Conservation (phyloP, 2,797 vertebrate genomes). For the Fistularia tabacaria region DNA sequence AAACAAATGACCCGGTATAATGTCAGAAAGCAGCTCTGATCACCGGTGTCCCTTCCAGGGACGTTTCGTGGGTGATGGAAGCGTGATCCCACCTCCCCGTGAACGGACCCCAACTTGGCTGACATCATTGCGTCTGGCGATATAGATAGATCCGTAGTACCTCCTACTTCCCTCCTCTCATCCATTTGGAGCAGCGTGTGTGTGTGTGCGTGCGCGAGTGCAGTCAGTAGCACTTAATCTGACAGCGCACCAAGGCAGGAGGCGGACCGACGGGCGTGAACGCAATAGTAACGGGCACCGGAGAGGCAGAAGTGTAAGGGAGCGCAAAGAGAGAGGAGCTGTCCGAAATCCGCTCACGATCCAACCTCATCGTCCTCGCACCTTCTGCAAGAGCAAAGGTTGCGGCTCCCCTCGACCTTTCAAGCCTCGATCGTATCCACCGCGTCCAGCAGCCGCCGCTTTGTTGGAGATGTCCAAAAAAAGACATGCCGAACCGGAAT, state of each 20-base stretch:
- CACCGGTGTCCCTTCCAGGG: no score
- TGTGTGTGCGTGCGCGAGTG: slow-evolving; percentile 18
- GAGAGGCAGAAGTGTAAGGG: slow-evolving; percentile 57
- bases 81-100: slow-evolving; percentile 1
- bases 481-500: slow-evolving; percentile 69
- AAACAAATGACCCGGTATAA: no score
- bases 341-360: not conserved
- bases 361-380: no score
- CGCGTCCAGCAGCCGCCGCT: slow-evolving; percentile 35
- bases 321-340: slow-evolving; percentile 38
- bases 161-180: slow-evolving; percentile 30
- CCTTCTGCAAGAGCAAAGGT: not conserved
- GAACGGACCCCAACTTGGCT: slow-evolving; percentile 63
- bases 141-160: slow-evolving; percentile 60
- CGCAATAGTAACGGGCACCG: slow-evolving; percentile 55
- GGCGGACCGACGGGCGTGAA: slow-evolving; percentile 69
- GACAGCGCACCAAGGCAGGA: slow-evolving; percentile 59
- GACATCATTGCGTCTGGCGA: slow-evolving; percentile 77
- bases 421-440: slow-evolving; percentile 9
- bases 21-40: no score
- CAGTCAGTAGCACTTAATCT: slow-evolving; percentile 61
- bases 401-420: not conserved
- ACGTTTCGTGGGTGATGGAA: not conserved
- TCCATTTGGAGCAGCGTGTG: slow-evolving; percentile 58
- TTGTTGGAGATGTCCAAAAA: slow-evolving; percentile 67